Evolutionary conservation across 2,797 vertebrate species (phyloP).

Genomic region (Antrozous pallidus): DNA sequence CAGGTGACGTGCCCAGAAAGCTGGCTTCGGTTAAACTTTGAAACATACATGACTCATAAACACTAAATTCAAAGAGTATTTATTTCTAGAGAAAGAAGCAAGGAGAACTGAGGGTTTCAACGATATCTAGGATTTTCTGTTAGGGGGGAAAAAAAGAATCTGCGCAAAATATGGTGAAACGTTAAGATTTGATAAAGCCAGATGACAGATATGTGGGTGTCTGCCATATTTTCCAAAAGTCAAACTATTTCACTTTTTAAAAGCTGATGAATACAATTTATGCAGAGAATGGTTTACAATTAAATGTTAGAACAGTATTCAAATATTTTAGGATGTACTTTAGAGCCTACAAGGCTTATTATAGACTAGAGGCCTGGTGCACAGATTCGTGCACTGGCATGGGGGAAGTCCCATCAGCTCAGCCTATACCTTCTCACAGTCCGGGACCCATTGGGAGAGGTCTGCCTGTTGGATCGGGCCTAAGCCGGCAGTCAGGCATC

Average conservation of each 20-base stretch:
- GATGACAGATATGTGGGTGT: background rate
- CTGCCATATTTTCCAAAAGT: background rate
- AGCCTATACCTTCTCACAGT: no score
- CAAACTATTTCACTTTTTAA: background rate
- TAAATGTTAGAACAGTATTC: background rate
- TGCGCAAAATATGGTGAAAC: background rate
- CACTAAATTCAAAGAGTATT: background rate
- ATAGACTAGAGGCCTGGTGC: background rate
- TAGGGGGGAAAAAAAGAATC: background rate
- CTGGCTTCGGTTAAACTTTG: background rate
- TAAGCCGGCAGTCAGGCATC: no score
- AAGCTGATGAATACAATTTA: background rate
- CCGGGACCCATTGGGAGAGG: no score
- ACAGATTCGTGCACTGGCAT: no score
- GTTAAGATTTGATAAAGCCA: constrained; percentile 18
- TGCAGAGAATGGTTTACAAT: background rate
- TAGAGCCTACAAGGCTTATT: background rate
- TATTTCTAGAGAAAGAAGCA: background rate
- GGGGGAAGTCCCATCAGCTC: no score
- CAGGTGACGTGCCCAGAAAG: background rate
- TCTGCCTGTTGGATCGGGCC: no score
- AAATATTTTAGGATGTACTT: background rate
- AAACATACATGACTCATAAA: background rate
- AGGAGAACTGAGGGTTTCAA: background rate
- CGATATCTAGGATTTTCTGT: background rate